Conservation (phyloP, 2,888 invertebrate species). For the Buathra laborator region DNA sequence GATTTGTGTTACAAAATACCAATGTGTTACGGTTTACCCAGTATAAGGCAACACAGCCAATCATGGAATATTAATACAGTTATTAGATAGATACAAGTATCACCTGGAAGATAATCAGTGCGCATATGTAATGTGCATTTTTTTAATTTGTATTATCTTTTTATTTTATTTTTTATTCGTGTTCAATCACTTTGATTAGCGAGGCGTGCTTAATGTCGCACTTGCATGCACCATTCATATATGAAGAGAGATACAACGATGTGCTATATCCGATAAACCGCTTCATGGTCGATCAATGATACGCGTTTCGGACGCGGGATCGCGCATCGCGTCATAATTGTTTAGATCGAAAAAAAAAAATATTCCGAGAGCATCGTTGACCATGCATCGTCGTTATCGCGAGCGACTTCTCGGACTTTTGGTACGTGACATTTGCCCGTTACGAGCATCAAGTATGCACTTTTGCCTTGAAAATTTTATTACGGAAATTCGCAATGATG, state of each 20-base stretch:
- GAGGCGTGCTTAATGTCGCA: conserved; percentile 34
- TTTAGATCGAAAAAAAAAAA: conserved; percentile 36
- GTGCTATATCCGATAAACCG: conserved; percentile 15
- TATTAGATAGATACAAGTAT: conserved; percentile 50
- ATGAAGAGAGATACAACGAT: conserved; percentile 12
- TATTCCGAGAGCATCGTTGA: conserved; percentile 24
- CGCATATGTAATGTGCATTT: conserved; percentile 19
- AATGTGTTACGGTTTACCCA: conserved; percentile 53
- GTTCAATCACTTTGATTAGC: conserved; percentile 36
- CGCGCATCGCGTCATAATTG: not conserved
- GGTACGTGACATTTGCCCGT: conserved; percentile 47
- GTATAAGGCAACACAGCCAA: conserved; percentile 37
- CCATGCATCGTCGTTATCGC: conserved; percentile 41
- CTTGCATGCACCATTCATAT: conserved; percentile 52
- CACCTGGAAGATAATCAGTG: conserved; percentile 42
- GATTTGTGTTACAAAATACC: conserved; percentile 55
- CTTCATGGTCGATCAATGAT: conserved; percentile 40
- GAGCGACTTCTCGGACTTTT: conserved; percentile 35
- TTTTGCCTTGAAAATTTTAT: conserved; percentile 47
- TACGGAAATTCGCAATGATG: conserved; percentile 16
- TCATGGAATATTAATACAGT: conserved; percentile 52
- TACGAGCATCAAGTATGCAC: conserved; percentile 10
- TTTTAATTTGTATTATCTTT: not conserved
- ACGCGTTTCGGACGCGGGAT: conserved; percentile 18
- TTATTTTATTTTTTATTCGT: conserved; percentile 18